Percentiles rank a stretch among this genome's conserved stretches.
These are phyloP conservation scores for Eremophila alpestris DNA, from an alignment of 2,797 vertebrate genomes.

Conservation along the genomic window DNA sequence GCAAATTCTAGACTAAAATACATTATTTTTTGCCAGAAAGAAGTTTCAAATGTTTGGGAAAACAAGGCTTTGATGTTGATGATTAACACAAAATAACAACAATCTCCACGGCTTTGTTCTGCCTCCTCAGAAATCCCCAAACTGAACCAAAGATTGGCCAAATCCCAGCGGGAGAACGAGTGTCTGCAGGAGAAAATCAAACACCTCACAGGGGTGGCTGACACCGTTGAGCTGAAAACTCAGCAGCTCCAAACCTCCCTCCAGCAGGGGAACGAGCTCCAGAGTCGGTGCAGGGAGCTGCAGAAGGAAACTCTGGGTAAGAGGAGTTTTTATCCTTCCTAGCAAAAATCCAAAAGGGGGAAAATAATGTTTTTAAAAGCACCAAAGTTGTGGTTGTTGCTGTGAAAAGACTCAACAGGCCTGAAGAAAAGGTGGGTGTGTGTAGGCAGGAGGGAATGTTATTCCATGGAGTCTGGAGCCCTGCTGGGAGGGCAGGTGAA, in stretches of 20 bases:
- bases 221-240: slow-evolving; percentile 63
- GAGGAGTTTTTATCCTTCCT: background rate
- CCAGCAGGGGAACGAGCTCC: slow-evolving; percentile 71
- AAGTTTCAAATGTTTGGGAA: too few species aligned
- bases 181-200: slow-evolving; percentile 75
- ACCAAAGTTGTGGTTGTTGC: background rate
- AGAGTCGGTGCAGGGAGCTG: slow-evolving; percentile 71
- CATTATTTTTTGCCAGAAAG: too few species aligned
- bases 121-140: slow-evolving; percentile 72
- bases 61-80: too few species aligned
- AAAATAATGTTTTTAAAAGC: background rate
- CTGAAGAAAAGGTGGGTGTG: background rate
- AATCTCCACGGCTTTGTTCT: background rate
- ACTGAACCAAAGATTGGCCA: slow-evolving; percentile 70
- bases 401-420: background rate
- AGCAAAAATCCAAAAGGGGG: background rate
- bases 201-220: slow-evolving; percentile 60
- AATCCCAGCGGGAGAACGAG: slow-evolving; percentile 64
- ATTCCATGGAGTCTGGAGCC: background rate
- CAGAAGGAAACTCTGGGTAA: slow-evolving; percentile 77
- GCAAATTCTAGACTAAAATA: too few species aligned
- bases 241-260: slow-evolving; percentile 75
- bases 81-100: background rate
- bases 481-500: background rate
- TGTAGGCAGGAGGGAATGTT: background rate